Evolutionary conservation across 2,797 vertebrate species (phyloP).

Genomic region (Dallia pectoralis): DNA sequence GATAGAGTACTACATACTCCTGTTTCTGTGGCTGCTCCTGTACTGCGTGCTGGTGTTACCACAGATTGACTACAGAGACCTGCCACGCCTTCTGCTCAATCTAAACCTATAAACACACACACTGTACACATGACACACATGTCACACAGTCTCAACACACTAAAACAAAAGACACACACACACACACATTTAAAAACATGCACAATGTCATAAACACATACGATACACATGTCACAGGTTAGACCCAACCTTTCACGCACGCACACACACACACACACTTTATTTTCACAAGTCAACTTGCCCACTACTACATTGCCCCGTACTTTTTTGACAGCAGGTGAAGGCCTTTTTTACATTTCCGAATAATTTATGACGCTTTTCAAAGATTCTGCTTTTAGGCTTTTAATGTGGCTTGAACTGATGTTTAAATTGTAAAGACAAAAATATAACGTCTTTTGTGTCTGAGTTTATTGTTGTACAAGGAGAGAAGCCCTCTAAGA

Average conservation of each 20-base stretch:
- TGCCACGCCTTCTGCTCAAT: slow-evolving; percentile 70
- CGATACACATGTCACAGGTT: background rate
- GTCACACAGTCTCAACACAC: background rate
- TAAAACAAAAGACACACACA: background rate
- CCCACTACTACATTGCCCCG: background rate
- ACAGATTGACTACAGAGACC: slow-evolving; percentile 79
- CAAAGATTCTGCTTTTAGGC: slow-evolving; percentile 29
- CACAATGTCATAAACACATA: slow-evolving; percentile 6
- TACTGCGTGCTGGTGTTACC: slow-evolving; percentile 91
- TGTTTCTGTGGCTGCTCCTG: slow-evolving; percentile 88
- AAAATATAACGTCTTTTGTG: slow-evolving; percentile 24
- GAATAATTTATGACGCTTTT: slow-evolving; percentile 15
- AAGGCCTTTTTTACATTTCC: slow-evolving; percentile 7
- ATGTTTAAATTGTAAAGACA: slow-evolving; percentile 41
- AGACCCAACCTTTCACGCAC: background rate
- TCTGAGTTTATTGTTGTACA: slow-evolving; percentile 36
- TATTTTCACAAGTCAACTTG: background rate
- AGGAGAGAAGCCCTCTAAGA: slow-evolving; percentile 22
- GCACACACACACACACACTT: background rate
- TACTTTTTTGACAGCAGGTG: background rate
- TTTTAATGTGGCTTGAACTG: slow-evolving; percentile 45
- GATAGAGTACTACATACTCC: slow-evolving; percentile 79
- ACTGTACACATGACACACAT: slow-evolving; percentile 1
- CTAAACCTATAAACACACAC: slow-evolving; percentile 51
- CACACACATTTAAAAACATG: background rate